Evolutionary conservation across 92 coral and sea anemone genomes (phyloP).

Genomic region (Virgularia gustaviana): DNA sequence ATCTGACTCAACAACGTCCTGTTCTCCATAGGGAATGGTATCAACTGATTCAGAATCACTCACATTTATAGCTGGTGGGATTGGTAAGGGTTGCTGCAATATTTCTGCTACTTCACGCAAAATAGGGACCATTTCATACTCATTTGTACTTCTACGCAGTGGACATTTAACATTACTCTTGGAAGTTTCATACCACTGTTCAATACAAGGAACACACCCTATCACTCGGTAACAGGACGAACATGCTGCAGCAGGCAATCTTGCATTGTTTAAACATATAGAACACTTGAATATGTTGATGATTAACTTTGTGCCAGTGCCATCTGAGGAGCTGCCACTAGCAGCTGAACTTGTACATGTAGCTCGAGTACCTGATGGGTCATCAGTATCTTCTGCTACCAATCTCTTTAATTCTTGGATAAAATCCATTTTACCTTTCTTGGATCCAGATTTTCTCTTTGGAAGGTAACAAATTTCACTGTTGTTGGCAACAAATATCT

Average conservation of each 20-base stretch:
- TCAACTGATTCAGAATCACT: slow-evolving; percentile 25
- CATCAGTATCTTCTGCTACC: slow-evolving; percentile 14
- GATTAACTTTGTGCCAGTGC: slow-evolving; percentile 11
- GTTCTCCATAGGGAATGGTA: slow-evolving; percentile 23
- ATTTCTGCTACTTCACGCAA: slow-evolving; percentile 30
- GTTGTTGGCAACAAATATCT: slow-evolving; percentile 38
- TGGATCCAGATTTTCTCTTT: slow-evolving; percentile 4
- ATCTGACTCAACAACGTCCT: slow-evolving; percentile 14
- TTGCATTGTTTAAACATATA: slow-evolving; percentile 42
- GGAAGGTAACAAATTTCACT: slow-evolving; percentile 15
- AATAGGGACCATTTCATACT: slow-evolving; percentile 48
- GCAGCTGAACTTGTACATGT: not conserved
- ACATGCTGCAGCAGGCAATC: slow-evolving; percentile 56
- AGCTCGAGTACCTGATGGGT: not conserved
- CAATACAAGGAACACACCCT: slow-evolving; percentile 62
- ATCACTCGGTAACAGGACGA: slow-evolving; percentile 42
- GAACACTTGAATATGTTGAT: slow-evolving; percentile 33
- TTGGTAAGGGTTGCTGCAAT: not conserved
- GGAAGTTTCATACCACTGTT: slow-evolving; percentile 57
- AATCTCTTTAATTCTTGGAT: slow-evolving; percentile 32
- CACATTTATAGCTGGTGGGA: not conserved
- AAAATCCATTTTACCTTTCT: slow-evolving; percentile 19
- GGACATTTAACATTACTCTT: slow-evolving; percentile 42
- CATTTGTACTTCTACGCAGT: slow-evolving; percentile 34
- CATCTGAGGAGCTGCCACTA: too few relatives aligned